Conservation (phyloP, 2,113 vertebrate genomes). For the Aegithalos caudatus region DNA sequence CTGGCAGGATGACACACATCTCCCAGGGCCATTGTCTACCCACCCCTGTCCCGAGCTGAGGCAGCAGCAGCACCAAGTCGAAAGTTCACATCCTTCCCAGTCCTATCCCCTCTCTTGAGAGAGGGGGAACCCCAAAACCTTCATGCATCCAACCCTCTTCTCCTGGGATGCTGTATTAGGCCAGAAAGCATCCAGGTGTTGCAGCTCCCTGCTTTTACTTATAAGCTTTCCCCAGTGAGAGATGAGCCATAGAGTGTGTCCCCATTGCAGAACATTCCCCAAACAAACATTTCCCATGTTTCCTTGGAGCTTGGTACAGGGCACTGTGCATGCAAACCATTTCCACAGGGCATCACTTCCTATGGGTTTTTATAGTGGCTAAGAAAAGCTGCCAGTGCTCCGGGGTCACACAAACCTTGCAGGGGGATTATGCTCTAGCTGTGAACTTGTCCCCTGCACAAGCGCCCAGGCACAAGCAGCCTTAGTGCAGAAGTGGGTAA, state of each 20-base stretch:
- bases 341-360: not conserved
- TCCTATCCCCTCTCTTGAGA: not conserved
- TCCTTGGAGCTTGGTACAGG: not conserved
- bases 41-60: fast-evolving
- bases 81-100: not conserved
- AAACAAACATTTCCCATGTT: not conserved
- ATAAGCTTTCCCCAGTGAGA: not conserved
- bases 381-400: not conserved
- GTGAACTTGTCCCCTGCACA: not conserved
- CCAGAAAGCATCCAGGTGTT: not conserved
- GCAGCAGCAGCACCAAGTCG: not conserved
- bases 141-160: not conserved
- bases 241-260: fast-evolving
- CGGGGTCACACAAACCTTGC: not conserved
- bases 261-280: fast-evolving
- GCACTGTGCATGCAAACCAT: not conserved
- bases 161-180: not conserved
- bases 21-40: not conserved
- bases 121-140: not conserved
- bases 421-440: not conserved
- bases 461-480: not conserved
- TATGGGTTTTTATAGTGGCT: not conserved
- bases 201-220: not conserved
- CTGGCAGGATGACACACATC: not conserved
- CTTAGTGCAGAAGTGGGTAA: not conserved